phyloP scores from a whole-genome alignment of 2,113 vertebrate species.

The Ctenomys sociabilis region DNA sequence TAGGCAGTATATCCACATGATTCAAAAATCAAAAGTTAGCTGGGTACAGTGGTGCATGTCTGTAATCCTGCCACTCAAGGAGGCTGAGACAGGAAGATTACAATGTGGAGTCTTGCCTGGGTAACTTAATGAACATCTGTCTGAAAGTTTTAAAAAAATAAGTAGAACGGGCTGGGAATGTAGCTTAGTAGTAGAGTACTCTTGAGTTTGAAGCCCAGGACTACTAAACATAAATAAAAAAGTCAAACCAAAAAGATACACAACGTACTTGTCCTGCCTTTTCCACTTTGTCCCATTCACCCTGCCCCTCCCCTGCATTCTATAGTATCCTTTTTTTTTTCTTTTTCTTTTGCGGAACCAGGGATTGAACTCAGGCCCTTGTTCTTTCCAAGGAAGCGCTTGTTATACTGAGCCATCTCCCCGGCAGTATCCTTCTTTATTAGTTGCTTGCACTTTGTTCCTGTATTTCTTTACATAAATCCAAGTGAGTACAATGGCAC shows the following conservation, averaged over 20 bases:
- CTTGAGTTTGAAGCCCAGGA: background rate
- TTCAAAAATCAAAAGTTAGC: background rate
- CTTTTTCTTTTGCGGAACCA: too few relatives aligned
- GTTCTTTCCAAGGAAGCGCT: too few relatives aligned
- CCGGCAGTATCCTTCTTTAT: background rate
- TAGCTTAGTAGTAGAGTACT: background rate
- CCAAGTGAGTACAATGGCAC: background rate
- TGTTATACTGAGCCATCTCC: too few relatives aligned
- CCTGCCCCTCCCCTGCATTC: background rate
- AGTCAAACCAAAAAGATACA: background rate
- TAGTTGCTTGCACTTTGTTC: conserved; percentile 19
- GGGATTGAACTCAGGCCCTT: too few relatives aligned
- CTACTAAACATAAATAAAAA: background rate
- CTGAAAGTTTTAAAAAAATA: background rate
- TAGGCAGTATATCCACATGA: background rate
- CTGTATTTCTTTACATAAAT: background rate
- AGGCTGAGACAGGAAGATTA: background rate
- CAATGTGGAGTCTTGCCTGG: background rate
- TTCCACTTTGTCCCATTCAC: background rate
- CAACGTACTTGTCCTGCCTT: background rate
- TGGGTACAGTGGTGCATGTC: background rate
- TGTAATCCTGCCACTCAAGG: background rate
- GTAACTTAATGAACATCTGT: background rate
- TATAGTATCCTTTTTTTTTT: background rate
- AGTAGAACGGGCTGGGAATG: background rate